Evolutionary conservation across 2,797 vertebrate species (phyloP).

Genomic region (Okamejei kenojei): DNA sequence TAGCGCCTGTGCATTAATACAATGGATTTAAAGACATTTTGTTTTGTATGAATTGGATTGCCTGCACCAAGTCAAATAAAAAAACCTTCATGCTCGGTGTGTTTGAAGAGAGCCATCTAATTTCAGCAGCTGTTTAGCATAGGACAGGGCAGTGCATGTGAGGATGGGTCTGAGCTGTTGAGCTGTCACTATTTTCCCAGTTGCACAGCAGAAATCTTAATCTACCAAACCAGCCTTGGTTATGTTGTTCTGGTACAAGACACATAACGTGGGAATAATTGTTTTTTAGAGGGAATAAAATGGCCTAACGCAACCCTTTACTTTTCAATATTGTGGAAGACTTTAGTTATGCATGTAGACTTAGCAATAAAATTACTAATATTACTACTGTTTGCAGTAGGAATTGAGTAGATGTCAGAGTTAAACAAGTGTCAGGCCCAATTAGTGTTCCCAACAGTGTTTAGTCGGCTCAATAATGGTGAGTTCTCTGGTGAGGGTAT

Average conservation of each 20-base stretch:
- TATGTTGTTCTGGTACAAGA: neutral
- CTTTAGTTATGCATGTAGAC: constrained; percentile 2
- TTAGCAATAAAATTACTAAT: constrained; percentile 14
- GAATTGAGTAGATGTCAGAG: constrained; percentile 32
- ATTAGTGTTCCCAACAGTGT: constrained; percentile 33
- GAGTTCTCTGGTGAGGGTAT: constrained; percentile 23
- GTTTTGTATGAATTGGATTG: neutral
- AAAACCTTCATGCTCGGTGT: neutral
- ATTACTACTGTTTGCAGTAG: constrained; percentile 24
- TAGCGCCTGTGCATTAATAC: neutral
- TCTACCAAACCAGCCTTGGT: neutral
- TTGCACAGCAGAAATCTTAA: neutral
- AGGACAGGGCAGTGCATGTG: neutral
- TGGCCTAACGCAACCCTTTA: neutral
- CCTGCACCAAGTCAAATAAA: neutral
- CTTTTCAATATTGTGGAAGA: neutral
- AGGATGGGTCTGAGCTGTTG: neutral
- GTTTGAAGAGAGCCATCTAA: neutral
- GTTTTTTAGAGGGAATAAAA: neutral
- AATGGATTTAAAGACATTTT: neutral
- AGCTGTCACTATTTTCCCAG: neutral
- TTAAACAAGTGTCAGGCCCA: constrained; percentile 37
- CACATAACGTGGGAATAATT: neutral
- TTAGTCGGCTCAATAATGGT: constrained; percentile 33
- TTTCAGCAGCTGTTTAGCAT: too few species aligned